Base-by-base conservation (phyloP, 2,797 vertebrate genomes). In the Onychomys torridus region DNA sequence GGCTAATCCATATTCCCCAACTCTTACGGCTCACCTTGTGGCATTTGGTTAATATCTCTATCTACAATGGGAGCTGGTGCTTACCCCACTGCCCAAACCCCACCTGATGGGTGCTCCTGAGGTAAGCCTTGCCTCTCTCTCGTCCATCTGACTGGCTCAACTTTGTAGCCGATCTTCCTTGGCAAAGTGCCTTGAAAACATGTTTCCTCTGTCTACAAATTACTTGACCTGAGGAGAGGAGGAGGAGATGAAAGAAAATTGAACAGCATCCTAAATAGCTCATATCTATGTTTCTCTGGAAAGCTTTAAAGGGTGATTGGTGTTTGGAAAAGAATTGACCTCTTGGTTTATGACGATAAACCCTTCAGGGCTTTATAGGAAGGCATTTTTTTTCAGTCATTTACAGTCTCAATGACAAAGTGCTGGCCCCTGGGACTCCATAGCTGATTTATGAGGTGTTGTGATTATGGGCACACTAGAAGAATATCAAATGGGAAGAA, bases 291-390 rank as follows among this genome's bases (percentile, higher is more conserved):
- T 96, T 90, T 94, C 78, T 86, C 84, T 92, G 93, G 71, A 95
- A 52, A 90, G 77, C 71, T 97, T 95, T 78, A 75, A 97, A 96
- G 52, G 82, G 69, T 77, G 90, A 23, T n/a, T 93, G 79, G 92
- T 52, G 43, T 67, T 77, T 81, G 61, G 78, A 71, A 79, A 91
- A 96, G 77, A 90, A 79, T 17, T 67, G 91, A 14, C 1, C 40
- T 91, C n/a, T 83, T 95, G 86, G 40, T 69, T 97, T 97, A 93
- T 94, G 89, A 95, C 95, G 89, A 96, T 55, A 97, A 97, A 92
- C 94, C 17, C 37, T 55, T 87, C 73, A 12, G 32, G 82, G 96
- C n/a, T 94, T 90, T 88, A 87, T 77, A 43, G n/a, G 75, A 95
- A 95, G 46, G 40, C 0, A 0, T 93, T 96, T 49, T 95, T 90